Percentiles rank a stretch among this genome's conserved stretches.
Evolutionary conservation across 2,113 vertebrate species (phyloP).

Genomic region (Corydoras sp.): DNA sequence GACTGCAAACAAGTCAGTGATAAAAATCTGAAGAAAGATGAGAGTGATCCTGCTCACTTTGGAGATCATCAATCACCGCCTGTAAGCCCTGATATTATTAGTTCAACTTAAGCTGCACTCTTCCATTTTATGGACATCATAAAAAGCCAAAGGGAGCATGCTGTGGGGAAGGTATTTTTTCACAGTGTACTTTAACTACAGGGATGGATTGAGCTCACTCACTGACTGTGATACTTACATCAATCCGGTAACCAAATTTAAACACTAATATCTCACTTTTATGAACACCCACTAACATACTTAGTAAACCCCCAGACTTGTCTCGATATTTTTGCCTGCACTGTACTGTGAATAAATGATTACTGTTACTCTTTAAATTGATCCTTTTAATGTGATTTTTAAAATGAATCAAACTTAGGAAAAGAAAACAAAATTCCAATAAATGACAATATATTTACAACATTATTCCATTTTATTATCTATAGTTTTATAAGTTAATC

Average conservation of each 20-base stretch:
- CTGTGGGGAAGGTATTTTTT: constrained; percentile 48
- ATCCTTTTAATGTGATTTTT: too few species aligned
- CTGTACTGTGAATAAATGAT: neutral
- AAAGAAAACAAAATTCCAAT: too few species aligned
- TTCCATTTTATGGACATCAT: constrained; percentile 86
- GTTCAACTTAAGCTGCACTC: constrained; percentile 84
- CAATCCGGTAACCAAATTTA: constrained; percentile 22
- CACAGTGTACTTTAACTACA: constrained; percentile 50
- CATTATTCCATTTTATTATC: too few species aligned
- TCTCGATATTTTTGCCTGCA: neutral
- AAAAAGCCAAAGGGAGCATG: constrained; percentile 63
- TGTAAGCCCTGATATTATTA: constrained; percentile 81
- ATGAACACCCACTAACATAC: constrained; percentile 17
- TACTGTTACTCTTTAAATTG: too few species aligned
- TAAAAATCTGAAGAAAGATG: constrained; percentile 95
- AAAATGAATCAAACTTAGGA: too few species aligned
- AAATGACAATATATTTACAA: too few species aligned
- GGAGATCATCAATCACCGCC: constrained; percentile 87
- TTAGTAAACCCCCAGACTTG: neutral
- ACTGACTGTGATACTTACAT: constrained; percentile 23
- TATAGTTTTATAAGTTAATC: too few species aligned
- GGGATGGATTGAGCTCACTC: constrained; percentile 19
- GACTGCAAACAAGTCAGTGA: constrained; percentile 89
- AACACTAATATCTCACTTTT: constrained; percentile 24
- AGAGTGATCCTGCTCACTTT: constrained; percentile 83